These are phyloP conservation scores for Patella ulyssiponensis DNA, from an alignment of 2,888 invertebrate species.

Conservation along the genomic window DNA sequence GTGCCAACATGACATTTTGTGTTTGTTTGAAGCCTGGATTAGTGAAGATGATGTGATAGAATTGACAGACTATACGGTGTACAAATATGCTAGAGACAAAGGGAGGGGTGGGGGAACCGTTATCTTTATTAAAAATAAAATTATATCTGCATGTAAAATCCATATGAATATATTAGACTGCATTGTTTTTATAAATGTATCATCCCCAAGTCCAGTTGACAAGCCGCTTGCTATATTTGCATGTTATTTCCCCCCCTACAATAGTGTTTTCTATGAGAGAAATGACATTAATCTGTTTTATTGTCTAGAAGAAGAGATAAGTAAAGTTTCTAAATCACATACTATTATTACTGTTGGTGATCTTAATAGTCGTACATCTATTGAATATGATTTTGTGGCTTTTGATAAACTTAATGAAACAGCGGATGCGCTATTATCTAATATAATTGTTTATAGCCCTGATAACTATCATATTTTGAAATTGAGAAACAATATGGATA, in stretches of 20 bases:
- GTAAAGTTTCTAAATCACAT: no score
- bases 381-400: no score
- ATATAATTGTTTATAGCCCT: neutral
- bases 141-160: neutral
- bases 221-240: neutral
- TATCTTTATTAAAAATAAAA: neutral
- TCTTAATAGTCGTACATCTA: no score
- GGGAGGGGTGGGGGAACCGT: neutral
- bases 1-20: neutral
- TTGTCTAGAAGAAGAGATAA: no score
- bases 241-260: neutral
- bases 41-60: neutral
- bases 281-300: no score
- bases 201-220: neutral
- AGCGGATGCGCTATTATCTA: neutral
- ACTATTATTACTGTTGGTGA: no score
- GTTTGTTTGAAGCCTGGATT: neutral
- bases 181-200: neutral
- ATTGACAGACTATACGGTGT: neutral
- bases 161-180: neutral
- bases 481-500: no score
- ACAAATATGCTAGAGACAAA: neutral
- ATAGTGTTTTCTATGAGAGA: neutral
- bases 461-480: neutral
- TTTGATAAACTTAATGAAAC: no score